phyloP scores from a whole-genome alignment of 1,140 invertebrate genomes.

The Lysiphlebus fabarum region DNA sequence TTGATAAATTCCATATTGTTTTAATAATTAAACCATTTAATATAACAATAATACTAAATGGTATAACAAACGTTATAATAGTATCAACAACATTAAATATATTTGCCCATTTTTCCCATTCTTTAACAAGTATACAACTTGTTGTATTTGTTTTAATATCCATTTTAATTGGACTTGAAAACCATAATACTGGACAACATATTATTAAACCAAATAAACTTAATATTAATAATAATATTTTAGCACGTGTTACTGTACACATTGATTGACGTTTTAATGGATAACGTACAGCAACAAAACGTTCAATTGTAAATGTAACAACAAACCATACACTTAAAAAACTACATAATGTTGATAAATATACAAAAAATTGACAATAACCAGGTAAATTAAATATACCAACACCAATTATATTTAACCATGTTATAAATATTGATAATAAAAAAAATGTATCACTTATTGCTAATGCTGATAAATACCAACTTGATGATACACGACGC shows the following conservation, averaged over 20 bases:
- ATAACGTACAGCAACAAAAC: constrained; percentile 77
- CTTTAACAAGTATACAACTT: constrained; percentile 51
- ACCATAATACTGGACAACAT: constrained; percentile 63
- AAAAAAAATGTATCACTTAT: constrained; percentile 74
- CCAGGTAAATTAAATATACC: constrained; percentile 62
- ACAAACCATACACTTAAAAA: constrained; percentile 79
- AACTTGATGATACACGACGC: constrained; percentile 70
- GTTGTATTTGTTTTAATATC: constrained; percentile 45
- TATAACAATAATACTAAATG: constrained; percentile 66
- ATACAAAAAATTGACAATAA: constrained; percentile 72
- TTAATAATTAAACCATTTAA: constrained; percentile 69
- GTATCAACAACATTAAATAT: constrained; percentile 70
- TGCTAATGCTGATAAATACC: constrained; percentile 74
- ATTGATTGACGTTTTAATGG: constrained; percentile 72
- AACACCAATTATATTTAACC: constrained; percentile 63
- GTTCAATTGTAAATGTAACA: constrained; percentile 81
- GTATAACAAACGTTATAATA: constrained; percentile 67
- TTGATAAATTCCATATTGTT: constrained; percentile 61
- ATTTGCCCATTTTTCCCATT: constrained; percentile 54
- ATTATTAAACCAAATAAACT: constrained; percentile 56
- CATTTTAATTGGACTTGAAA: constrained; percentile 48
- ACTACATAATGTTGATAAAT: constrained; percentile 66
- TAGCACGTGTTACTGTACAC: constrained; percentile 76
- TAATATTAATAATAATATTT: constrained; percentile 60
- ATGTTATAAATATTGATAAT: constrained; percentile 62